Conservation (phyloP, 2,888 invertebrate genomes). For the Tachina grossa region DNA sequence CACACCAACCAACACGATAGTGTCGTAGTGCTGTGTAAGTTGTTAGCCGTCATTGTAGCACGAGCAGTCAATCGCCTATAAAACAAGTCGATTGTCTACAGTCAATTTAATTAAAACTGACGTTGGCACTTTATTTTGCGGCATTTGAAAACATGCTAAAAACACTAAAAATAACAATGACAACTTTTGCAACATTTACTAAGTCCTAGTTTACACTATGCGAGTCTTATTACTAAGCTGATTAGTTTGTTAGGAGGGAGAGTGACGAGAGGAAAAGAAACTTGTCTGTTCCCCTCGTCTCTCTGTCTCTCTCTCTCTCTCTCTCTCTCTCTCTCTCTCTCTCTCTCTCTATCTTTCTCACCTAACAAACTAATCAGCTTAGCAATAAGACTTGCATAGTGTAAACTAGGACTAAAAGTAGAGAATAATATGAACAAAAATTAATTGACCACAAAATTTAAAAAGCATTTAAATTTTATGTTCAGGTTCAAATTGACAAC, state of each 20-base stretch:
- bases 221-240: too few relatives aligned
- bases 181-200: conserved; percentile 22
- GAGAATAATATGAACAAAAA: conserved; percentile 1
- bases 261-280: too few relatives aligned
- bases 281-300: too few relatives aligned
- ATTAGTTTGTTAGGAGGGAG: too few relatives aligned
- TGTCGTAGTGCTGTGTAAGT: background rate
- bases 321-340: too few relatives aligned
- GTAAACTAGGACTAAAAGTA: too few relatives aligned
- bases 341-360: too few relatives aligned
- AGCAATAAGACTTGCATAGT: too few relatives aligned
- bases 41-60: background rate
- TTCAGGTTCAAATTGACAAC: background rate
- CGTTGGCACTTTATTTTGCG: conserved; percentile 65
- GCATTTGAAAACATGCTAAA: conserved; percentile 36
- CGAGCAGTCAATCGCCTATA: conserved; percentile 39
- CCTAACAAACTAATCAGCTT: too few relatives aligned
- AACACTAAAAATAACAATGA: conserved; percentile 9
- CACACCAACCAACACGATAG: background rate
- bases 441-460: conserved; percentile 50
- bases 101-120: conserved; percentile 69
- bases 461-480: conserved; percentile 4
- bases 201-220: too few relatives aligned
- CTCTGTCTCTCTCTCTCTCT: too few relatives aligned
- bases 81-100: conserved; percentile 59